Evolutionary conservation across 2,113 vertebrate genomes (phyloP), one percentile per base, ranked within the genome.

Genomic region (Conger conger): DNA sequence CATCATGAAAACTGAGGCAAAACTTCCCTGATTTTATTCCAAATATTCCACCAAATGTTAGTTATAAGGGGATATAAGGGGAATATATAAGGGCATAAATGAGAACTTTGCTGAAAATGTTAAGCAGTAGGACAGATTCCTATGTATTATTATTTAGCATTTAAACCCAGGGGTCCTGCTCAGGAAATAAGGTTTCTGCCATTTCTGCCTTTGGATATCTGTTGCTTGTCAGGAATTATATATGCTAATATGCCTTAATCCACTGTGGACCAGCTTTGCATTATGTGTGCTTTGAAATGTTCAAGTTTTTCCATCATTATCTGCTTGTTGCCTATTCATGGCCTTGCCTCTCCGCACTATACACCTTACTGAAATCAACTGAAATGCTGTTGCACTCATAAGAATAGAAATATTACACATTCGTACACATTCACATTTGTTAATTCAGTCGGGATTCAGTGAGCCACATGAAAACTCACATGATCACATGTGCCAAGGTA

Each of bases 191-290:
- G 79, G 2, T 80, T 17, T 80, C 37, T 80, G 79, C 45, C 38
- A 80, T 38, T 80, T 42, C 23, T 18, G 27, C 35, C 27, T 78
- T 80, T 42, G 79, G 18, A 80, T 38, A 80, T 80, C 36, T 80
- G 79, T 80, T 80, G 79, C 37, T 80, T 80, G 79, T 80, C 79
- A 80, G 23, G 36, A 38, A 16, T 16, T 80, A 23, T 23, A 11
- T 20, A 80, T 20, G 20, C 79, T 80, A 7, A 13, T 17, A 80
- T 33, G 2, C 37, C 78, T 40, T 80, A 80, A 80, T 80, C 16
- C 78, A 80, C 18, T 9, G 27, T 38, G 78, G 78, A 27, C 78
- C 20, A 40, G 78, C 13, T 20, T 42, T 80, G 37, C 37, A 42
- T 38, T 80, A 17, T 17, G 8, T 57, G 78, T 23, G 18, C 37